Conservation (phyloP, 2,888 invertebrate species). For the Lithosia quadra region DNA sequence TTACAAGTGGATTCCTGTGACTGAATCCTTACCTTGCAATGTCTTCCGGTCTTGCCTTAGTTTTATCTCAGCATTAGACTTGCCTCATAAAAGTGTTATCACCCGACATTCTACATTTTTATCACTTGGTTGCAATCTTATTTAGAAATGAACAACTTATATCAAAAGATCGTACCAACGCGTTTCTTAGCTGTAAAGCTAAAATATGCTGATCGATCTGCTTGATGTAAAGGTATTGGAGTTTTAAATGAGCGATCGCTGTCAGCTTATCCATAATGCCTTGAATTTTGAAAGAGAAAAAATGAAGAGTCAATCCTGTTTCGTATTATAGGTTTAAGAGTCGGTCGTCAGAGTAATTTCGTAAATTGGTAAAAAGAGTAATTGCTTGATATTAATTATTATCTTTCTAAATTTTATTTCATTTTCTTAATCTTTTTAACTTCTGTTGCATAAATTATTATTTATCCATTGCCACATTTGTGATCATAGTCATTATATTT, state of each 20-base stretch:
- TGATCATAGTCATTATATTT: too few relatives aligned
- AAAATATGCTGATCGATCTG: constrained; percentile 12
- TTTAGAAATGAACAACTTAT: constrained; percentile 23
- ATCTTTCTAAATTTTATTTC: neutral
- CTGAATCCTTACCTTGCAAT: neutral
- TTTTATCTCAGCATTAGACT: constrained; percentile 9
- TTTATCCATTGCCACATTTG: too few relatives aligned
- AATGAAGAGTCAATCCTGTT: neutral
- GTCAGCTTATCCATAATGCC: constrained; percentile 7
- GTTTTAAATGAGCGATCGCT: constrained; percentile 17
- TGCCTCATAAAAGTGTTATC: constrained; percentile 36
- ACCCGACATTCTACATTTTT: constrained; percentile 35
- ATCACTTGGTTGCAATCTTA: constrained; percentile 30
- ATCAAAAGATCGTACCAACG: neutral
- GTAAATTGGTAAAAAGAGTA: neutral
- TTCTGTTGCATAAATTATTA: too few relatives aligned
- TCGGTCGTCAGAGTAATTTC: neutral
- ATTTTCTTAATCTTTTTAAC: too few relatives aligned
- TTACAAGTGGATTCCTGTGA: neutral
- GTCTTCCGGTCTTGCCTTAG: neutral
- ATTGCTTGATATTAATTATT: neutral
- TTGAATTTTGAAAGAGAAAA: constrained; percentile 6
- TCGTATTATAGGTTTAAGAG: neutral
- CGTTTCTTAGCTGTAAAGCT: neutral
- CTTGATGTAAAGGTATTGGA: constrained; percentile 3